Base-by-base conservation (phyloP, 2,888 invertebrate genomes). In the Cheiracanthium punctorium region DNA sequence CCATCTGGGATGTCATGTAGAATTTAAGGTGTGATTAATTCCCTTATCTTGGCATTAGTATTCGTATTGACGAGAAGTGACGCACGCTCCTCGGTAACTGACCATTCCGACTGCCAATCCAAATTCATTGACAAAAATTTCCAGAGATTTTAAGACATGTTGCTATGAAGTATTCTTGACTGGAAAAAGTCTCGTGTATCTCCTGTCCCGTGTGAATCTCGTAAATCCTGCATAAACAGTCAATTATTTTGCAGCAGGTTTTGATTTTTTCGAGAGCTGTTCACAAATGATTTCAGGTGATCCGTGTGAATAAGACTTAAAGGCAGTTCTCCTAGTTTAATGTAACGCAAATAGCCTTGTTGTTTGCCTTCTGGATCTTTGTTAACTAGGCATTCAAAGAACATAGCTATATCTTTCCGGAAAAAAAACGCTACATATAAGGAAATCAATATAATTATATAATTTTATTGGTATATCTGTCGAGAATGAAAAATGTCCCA, bases 341-440 rank as follows among this genome's bases (percentile, higher is more conserved):
- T 65, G 8, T 24, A 33, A n/a, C 17, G 64, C 14, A 65, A 10
- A 65, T 30, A 10, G 24, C 41, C 65, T 64, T 64, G 65, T 14
- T 17, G 58, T 20, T 75, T 64, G 10, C 33, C 65, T 8, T 28
- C 33, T 67, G 67, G 67, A 30, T 43, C 29, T n/a, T 77, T 67
- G 28, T 67, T 43, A 0, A 69, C 29, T 1, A 30, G 12, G n/a
- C 48, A 67, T 67, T 67, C 30, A 14, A 77, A 43, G 33, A n/a
- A 77, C 77, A 77, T 30, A 8, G 30, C 48, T 29, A 64, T 65
- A n/a, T 24, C 2, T 14, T 12, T 32, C 2, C 2, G 20, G 7
- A n/a, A n/a, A 75, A 14, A 28, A 37, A 75, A 14, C 64, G 12
- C n/a, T 28, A 8, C 37, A 37, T 37, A 12, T 37, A 37, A 8